Evolutionary conservation across 2,113 vertebrate species (phyloP).

Genomic region (Pterocles orientalis): DNA sequence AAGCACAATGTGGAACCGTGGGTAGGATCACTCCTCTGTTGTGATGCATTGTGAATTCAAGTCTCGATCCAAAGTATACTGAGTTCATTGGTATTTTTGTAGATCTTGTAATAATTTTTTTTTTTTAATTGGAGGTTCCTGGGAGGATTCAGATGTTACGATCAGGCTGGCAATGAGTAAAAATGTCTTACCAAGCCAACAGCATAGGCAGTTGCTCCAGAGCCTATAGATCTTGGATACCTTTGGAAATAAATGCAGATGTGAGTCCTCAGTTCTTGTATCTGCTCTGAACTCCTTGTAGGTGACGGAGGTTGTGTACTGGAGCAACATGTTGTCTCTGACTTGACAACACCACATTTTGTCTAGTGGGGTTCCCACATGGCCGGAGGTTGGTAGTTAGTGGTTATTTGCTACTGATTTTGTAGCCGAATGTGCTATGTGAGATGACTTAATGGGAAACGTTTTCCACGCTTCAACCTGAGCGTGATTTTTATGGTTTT

Average conservation of each 20-base stretch:
- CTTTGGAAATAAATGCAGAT: not conserved
- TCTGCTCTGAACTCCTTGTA: not conserved
- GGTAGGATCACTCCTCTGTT: not conserved
- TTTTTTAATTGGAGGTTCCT: not conserved
- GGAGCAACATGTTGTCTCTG: not conserved
- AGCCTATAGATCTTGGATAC: not conserved
- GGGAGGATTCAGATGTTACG: not conserved
- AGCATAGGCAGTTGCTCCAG: not conserved
- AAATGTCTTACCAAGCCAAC: not conserved
- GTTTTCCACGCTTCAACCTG: fast-evolving
- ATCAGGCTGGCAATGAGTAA: not conserved
- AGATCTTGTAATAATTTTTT: not conserved
- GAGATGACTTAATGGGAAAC: fast-evolving
- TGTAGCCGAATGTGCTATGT: fast-evolving
- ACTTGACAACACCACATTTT: not conserved
- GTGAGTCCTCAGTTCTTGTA: not conserved
- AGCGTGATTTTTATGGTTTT: fast-evolving
- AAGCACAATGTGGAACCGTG: not conserved
- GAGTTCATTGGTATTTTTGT: not conserved
- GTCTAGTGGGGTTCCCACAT: not conserved
- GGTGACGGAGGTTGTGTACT: not conserved
- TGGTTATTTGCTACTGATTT: not conserved
- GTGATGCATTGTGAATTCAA: not conserved
- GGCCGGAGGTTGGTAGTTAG: not conserved
- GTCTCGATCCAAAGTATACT: not conserved